Base-by-base conservation (phyloP, 2,888 invertebrate species). In the Trichogramma evanescens region DNA sequence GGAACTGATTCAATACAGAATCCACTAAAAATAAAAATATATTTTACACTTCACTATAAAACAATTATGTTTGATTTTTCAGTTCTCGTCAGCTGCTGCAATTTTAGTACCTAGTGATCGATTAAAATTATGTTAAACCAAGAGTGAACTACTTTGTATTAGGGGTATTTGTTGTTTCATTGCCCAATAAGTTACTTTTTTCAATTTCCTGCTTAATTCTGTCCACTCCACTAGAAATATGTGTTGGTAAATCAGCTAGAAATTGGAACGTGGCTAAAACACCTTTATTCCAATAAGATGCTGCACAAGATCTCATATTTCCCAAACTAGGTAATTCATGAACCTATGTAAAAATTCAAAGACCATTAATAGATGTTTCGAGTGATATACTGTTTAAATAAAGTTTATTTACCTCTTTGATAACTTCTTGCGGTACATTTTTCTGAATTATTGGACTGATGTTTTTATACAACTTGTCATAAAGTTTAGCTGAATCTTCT, bases 401-500 rank as follows among this genome's bases (percentile, higher is more conserved):
- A 52, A 38, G 10, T 4, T 41, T 42, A 50, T 57, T 57, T 65
- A 75, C 77, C 67, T 72, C 70, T 39, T 68, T 60, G 0, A 65
- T 52, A 6, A 76, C 59, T 55, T 72, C 70, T 40, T 70, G 54
- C 1, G 75, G 72, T 10, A 75, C 56, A 60, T 72, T 73, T 39
- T 72, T 58, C 58, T 69, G 70, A 4, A 78, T 53, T 10, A 70
- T 70, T 4, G 76, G 77, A 38, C 70, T 66, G 41, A 73, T 46
- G 10, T 65, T 71, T 50, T 70, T 70, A 56, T 74, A 73, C 3
- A 79, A 58, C 62, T 68, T 75, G 40, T 60, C 66, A 61, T 79
- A 79, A 39, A 78, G 65, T 63, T 75, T 68, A 5, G 72, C 70
- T 7, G 72, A 74, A 13, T 77, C 74, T 50, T 78, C 76, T 0